phyloP scores from a whole-genome alignment of 2,888 invertebrate genomes.

The Protodeltote pygarga region DNA sequence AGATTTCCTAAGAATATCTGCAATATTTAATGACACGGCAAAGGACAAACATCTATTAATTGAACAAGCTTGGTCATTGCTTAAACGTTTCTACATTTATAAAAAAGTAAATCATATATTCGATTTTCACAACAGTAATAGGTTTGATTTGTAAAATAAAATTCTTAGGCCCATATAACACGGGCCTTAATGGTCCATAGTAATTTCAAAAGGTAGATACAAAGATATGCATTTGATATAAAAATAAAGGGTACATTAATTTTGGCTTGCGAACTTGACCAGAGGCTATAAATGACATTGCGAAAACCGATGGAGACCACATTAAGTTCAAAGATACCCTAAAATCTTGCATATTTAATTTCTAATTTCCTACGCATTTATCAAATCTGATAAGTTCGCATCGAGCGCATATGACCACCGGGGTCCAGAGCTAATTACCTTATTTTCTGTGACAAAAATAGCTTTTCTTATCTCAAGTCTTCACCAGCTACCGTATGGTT shows the following conservation, averaged over 20 bases:
- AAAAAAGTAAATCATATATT: slow-evolving; percentile 38
- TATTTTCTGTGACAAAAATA: slow-evolving; percentile 84
- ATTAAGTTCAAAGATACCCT: slow-evolving; percentile 6
- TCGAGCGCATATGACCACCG: slow-evolving; percentile 75
- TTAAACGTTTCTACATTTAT: slow-evolving; percentile 49
- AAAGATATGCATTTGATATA: slow-evolving; percentile 54
- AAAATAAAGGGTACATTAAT: slow-evolving; percentile 55
- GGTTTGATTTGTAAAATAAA: slow-evolving; percentile 49
- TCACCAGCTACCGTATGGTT: slow-evolving; percentile 68
- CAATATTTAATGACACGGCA: slow-evolving; percentile 23
- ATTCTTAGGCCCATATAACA: no score
- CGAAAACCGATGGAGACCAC: background rate
- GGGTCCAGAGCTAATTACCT: slow-evolving; percentile 74
- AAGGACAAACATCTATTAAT: slow-evolving; percentile 38
- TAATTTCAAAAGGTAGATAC: slow-evolving; percentile 23
- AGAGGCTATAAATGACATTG: slow-evolving; percentile 13
- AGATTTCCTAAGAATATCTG: slow-evolving; percentile 34
- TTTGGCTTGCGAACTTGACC: slow-evolving; percentile 45
- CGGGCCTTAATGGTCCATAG: slow-evolving; percentile 51
- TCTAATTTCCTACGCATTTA: slow-evolving; percentile 19
- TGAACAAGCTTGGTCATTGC: slow-evolving; percentile 49
- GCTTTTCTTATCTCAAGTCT: slow-evolving; percentile 75
- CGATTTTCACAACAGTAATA: slow-evolving; percentile 38
- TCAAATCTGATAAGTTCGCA: slow-evolving; percentile 38
- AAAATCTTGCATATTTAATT: slow-evolving; percentile 9